Evolutionary conservation across 2,113 vertebrate genomes (phyloP), one percentile per base, ranked within the genome.

Genomic region (Dolichotis patagonum): DNA sequence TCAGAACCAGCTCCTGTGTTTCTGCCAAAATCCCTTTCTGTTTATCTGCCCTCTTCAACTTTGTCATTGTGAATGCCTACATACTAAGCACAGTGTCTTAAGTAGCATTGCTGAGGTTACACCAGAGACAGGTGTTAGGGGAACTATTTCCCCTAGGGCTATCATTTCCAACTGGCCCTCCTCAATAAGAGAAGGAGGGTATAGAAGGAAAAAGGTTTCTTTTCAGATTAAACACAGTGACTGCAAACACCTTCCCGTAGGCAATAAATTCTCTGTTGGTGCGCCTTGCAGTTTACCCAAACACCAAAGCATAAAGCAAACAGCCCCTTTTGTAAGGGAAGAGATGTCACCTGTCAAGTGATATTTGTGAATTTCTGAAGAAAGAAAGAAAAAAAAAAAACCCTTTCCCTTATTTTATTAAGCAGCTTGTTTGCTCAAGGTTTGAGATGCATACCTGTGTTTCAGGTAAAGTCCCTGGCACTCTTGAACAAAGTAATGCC

Each of bases 151-250:
- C 99, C 98, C 0, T 11, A 7, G 1, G 98, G 99, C 98, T 94
- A 98, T 98, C 95, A 87, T 97, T 98, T 98, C 82, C 43, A 96
- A 86, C 86, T 95, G 91, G 97, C 89, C 78, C 95, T 93, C 94
- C 83, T 52, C 89, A 98, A 96, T 95, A 97, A 96, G 95, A 97
- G 97, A 96, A 97, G 96, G 96, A 98, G 97, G 98, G 91, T 97
- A 97, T 81, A 98, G 97, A 97, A 98, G 98, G 97, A 97, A 97
- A 98, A 98, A 97, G 98, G 98, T 98, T 98, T 99, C 99, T 99
- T 99, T 99, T 99, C 98, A 98, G 98, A 99, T 99, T 98, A 98
- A 98, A 98, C 97, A 98, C 98, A 98, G 99, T 75, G 95, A 97
- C 96, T 95, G 98, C 99, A 99, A 99, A 99, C 98, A 98, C 98